Evolutionary conservation across 2,113 vertebrate genomes (phyloP), one percentile per base, ranked within the genome.

Genomic region (Lampris megalopsis): DNA sequence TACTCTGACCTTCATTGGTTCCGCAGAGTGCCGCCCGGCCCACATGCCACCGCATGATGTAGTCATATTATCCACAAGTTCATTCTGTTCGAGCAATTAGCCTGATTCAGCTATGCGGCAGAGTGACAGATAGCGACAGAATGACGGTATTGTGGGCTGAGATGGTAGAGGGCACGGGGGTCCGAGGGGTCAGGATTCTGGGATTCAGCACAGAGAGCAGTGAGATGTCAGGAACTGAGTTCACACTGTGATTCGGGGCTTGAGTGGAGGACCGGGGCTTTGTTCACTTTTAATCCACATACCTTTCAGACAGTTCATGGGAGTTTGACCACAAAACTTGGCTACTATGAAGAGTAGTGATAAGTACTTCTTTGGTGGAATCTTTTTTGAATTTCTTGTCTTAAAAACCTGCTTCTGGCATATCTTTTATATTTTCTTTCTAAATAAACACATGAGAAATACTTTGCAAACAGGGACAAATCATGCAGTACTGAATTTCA

Each of bases 121-220:
- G 79, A 74, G 72, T 69, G 69, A 84, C 71, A 77, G 75, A 75
- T 64, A 82, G 78, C 4, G 3, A 54, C 50, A 85, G 67, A 86
- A 89, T 67, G 76, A 62, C 50, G 36, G 49, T 45, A 81, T 88
- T 89, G 84, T 90, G 75, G 80, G 69, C 62, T 73, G 45, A 0
- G 45, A 47, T 9, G 61, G 75, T 54, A 35, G 38, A 59, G 70
- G 77, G 80, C 62, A 75, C 6, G 2, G 42, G 52, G 52, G 61
- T 9, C 71, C 66, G 83, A 71, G 65, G 64, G 37, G 6, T 10
- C 56, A 69, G 9, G 77, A 8, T 86, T 83, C 3, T 13, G 35
- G 57, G 63, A 56, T 63, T 74, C 81, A 62, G 58, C 61, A 50
- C 47, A n/a, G 9, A 24, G 2, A 60, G 74, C 59, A 82, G 52